phyloP scores from a whole-genome alignment of 2,113 vertebrate species.

The Columba livia region DNA sequence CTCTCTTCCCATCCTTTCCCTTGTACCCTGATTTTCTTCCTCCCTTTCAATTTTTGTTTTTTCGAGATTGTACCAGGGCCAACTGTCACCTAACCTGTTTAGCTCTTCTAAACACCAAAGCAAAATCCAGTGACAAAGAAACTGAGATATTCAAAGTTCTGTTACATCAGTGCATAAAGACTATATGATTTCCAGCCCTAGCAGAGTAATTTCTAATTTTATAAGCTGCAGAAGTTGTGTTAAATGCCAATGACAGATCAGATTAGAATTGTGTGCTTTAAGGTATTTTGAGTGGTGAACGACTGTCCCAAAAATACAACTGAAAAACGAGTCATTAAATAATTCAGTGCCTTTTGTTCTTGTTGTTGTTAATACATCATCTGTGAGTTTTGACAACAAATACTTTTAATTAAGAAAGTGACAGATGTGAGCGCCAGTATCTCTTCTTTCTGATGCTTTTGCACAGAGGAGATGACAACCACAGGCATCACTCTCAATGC shows the following conservation, averaged over 20 bases:
- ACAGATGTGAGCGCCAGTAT: not conserved
- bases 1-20: not conserved
- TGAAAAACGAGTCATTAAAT: not conserved
- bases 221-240: not conserved
- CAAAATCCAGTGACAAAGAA: not conserved
- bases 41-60: not conserved
- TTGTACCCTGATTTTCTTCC: not conserved
- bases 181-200: not conserved
- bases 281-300: not conserved
- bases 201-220: not conserved
- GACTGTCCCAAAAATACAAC: not conserved
- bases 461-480: not conserved
- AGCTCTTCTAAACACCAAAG: not conserved
- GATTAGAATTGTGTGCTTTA: not conserved
- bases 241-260: not conserved
- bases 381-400: not conserved
- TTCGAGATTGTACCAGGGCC: not conserved
- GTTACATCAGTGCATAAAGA: not conserved
- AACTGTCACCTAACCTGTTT: not conserved
- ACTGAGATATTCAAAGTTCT: not conserved
- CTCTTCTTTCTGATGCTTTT: not conserved
- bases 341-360: not conserved
- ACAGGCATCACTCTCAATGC: not conserved
- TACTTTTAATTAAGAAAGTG: constrained; percentile 3
- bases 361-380: not conserved